Conservation (phyloP, 2,888 invertebrate species). For the Tridacna crocea region DNA sequence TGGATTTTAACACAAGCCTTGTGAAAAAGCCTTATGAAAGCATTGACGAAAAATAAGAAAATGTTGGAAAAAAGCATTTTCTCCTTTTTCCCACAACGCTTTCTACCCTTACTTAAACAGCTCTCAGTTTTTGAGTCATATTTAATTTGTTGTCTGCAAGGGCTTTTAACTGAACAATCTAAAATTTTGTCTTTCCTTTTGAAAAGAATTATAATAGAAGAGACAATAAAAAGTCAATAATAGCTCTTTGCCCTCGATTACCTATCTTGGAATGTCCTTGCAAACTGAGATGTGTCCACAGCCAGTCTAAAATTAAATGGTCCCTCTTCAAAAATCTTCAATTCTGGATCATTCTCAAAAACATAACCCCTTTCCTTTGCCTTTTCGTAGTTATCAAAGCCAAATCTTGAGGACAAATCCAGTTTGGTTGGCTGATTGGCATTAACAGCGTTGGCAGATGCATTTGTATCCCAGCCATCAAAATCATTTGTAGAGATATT, state of each 20-base stretch:
- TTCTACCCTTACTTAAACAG: no score
- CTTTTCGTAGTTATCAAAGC: slow-evolving; percentile 65
- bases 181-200: no score
- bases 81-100: no score
- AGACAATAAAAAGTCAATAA: no score
- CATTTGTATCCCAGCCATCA: slow-evolving; percentile 79
- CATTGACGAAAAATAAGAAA: no score
- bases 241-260: slow-evolving; percentile 33
- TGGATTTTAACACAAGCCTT: no score
- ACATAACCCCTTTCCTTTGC: slow-evolving; percentile 79
- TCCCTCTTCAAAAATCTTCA: slow-evolving; percentile 80
- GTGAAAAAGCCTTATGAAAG: no score
- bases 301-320: slow-evolving; percentile 80
- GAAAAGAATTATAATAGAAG: no score
- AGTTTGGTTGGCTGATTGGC: slow-evolving; percentile 64
- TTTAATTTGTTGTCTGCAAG: no score
- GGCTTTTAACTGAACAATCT: no score
- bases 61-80: no score
- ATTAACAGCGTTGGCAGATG: slow-evolving; percentile 63
- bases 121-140: no score
- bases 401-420: slow-evolving; percentile 71
- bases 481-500: slow-evolving; percentile 83
- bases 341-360: slow-evolving; percentile 81
- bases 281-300: slow-evolving; percentile 83
- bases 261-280: slow-evolving; percentile 84